Percentiles rank a stretch among this genome's conserved stretches.
phyloP scores from a whole-genome alignment of 2,888 invertebrate species.

The Mythimna vitellina region DNA sequence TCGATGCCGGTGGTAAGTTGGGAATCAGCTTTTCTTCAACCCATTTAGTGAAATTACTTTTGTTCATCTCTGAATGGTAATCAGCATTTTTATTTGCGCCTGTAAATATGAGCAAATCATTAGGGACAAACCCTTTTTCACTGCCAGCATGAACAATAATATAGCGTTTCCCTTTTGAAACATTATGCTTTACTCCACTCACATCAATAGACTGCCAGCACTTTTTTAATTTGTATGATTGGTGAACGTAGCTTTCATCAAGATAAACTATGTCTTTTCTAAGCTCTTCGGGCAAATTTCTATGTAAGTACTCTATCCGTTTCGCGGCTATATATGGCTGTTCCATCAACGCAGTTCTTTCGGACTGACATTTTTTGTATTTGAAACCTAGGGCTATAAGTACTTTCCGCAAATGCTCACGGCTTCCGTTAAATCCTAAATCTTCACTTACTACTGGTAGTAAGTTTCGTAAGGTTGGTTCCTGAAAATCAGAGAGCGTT shows the following conservation, averaged over 20 bases:
- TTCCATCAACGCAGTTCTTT: slow-evolving; percentile 3
- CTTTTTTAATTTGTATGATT: background rate
- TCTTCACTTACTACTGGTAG: background rate
- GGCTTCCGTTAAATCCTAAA: background rate
- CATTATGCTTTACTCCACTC: no score
- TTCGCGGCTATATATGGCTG: background rate
- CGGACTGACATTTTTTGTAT: background rate
- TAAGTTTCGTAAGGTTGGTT: background rate
- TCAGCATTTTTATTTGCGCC: background rate
- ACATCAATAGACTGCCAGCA: background rate
- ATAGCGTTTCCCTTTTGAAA: no score
- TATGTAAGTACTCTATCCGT: background rate
- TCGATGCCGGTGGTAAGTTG: background rate
- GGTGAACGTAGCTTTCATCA: background rate
- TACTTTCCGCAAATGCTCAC: slow-evolving; percentile 3
- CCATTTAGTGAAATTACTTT: background rate
- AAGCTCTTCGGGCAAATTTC: background rate
- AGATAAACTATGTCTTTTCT: background rate
- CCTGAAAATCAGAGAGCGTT: no score
- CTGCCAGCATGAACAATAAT: no score
- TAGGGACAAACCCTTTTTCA: background rate
- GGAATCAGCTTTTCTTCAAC: background rate
- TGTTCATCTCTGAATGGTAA: background rate
- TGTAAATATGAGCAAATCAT: background rate
- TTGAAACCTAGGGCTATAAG: background rate